These are phyloP conservation scores for Eupristina koningsbergeri DNA, from an alignment of 1,140 invertebrate genomes.

Conservation along the genomic window DNA sequence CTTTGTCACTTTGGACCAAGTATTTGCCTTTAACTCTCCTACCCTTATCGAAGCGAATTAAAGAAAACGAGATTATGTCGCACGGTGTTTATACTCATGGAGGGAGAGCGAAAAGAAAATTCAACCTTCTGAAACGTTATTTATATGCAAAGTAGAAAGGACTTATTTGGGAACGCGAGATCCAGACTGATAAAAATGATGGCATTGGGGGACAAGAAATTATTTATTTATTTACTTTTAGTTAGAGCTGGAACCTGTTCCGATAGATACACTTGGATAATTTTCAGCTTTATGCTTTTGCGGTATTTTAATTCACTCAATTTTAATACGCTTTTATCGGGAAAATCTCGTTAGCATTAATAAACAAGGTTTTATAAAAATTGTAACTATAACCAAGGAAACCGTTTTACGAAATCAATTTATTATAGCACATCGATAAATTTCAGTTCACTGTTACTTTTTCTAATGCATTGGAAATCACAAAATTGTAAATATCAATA, in stretches of 20 bases:
- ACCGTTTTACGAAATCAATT: no score
- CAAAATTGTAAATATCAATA: no score
- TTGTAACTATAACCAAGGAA: no score
- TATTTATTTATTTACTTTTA: slow-evolving; percentile 36
- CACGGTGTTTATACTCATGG: not conserved
- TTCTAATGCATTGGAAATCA: no score
- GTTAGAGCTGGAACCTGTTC: not conserved
- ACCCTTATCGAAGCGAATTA: not conserved
- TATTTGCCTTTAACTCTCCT: not conserved
- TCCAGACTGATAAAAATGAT: not conserved
- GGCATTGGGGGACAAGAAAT: not conserved
- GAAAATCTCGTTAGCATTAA: not conserved
- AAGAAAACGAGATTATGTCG: not conserved
- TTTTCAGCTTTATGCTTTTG: not conserved
- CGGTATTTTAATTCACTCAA: not conserved
- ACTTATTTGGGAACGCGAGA: not conserved
- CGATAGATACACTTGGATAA: not conserved
- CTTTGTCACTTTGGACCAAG: not conserved
- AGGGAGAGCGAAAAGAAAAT: not conserved
- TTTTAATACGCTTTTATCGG: not conserved
- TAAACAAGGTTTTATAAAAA: not conserved
- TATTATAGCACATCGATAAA: no score
- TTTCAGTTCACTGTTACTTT: no score
- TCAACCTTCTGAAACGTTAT: not conserved
- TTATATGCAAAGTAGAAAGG: slow-evolving; percentile 24